Evolutionary conservation across 2,797 vertebrate genomes (phyloP).

Genomic region (Protosalanx chinensis): DNA sequence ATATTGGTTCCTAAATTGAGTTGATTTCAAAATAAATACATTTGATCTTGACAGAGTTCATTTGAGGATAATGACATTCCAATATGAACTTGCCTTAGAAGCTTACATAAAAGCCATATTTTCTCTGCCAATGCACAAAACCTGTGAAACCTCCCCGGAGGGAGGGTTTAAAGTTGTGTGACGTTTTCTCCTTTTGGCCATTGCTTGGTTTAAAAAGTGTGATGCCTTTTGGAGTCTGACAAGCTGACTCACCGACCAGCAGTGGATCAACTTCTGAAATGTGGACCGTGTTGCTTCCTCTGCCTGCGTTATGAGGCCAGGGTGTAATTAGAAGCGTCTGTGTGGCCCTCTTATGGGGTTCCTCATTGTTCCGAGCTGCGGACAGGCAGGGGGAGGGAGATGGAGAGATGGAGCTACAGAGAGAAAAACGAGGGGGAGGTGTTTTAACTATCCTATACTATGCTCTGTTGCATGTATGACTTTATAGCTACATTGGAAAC

Average conservation of each 20-base stretch:
- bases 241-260: conserved; percentile 22
- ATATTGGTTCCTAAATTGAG: not conserved
- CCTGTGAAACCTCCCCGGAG: conserved; percentile 38
- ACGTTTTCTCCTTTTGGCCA: conserved; percentile 44
- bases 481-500: conserved; percentile 57
- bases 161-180: conserved; percentile 42
- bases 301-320: conserved; percentile 48
- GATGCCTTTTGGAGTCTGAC: conserved; percentile 34
- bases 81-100: not conserved
- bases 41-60: not conserved
- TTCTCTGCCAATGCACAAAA: conserved; percentile 50
- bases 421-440: conserved; percentile 26
- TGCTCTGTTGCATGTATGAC: conserved; percentile 50
- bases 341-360: conserved; percentile 65
- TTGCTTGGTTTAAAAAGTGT: conserved; percentile 44
- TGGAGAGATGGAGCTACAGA: conserved; percentile 18
- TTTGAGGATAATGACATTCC: conserved; percentile 7
- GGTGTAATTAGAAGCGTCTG: conserved; percentile 75
- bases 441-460: conserved; percentile 46
- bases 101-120: conserved; percentile 1
- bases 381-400: conserved; percentile 23
- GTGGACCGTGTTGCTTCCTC: conserved; percentile 33
- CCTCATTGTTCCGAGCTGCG: conserved; percentile 62
- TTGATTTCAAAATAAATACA: conserved; percentile 17
- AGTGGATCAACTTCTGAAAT: conserved; percentile 43